These are phyloP conservation scores for Zeugodacus cucurbitae DNA, from an alignment of 1,140 invertebrate species.

Conservation along the genomic window DNA sequence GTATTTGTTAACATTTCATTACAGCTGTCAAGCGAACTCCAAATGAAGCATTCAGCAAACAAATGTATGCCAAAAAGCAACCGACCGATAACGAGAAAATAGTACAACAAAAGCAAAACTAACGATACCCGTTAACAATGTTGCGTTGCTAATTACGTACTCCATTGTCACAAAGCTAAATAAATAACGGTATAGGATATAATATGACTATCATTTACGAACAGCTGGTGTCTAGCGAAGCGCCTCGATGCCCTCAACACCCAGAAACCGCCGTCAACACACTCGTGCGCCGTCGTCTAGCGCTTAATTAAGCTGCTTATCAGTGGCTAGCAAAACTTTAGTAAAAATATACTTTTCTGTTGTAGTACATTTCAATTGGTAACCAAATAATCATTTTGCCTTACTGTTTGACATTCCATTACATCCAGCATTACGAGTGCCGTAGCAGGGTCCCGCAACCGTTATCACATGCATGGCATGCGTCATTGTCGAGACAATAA, in stretches of 20 bases:
- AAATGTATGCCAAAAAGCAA: background rate
- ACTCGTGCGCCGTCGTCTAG: background rate
- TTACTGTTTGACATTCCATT: slow-evolving; percentile 34
- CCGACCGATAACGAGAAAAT: background rate
- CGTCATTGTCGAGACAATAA: background rate
- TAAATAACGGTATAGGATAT: background rate
- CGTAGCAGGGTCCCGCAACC: background rate
- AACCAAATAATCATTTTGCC: slow-evolving; percentile 5
- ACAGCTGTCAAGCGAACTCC: background rate
- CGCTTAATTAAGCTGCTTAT: slow-evolving; percentile 29
- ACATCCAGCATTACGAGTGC: background rate
- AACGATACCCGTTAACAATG: background rate
- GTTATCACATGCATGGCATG: background rate
- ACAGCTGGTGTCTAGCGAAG: background rate
- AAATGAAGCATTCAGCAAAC: slow-evolving; percentile 14
- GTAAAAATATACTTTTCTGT: background rate
- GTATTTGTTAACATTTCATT: slow-evolving; percentile 14
- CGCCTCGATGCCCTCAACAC: background rate
- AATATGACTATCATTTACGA: background rate
- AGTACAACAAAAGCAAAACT: background rate
- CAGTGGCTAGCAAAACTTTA: background rate
- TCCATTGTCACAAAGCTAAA: background rate
- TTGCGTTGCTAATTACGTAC: background rate
- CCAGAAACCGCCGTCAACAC: background rate
- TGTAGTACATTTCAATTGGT: background rate